Evolutionary conservation across 2,888 invertebrate genomes (phyloP).

Genomic region (Aelia acuminata): DNA sequence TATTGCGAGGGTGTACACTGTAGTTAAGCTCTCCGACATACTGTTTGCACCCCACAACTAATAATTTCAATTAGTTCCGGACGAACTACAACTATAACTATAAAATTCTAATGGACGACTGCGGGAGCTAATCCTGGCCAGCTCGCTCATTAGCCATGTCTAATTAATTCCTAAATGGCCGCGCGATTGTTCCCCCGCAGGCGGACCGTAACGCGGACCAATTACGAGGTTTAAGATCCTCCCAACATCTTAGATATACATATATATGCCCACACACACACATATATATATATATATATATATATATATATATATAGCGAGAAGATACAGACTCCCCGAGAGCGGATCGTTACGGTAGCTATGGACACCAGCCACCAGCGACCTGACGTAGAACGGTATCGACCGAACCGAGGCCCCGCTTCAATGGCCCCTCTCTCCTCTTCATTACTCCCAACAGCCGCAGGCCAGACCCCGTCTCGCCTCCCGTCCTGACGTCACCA

Average conservation of each 20-base stretch:
- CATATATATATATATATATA: conserved; percentile 24
- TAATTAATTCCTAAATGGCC: conserved; percentile 19
- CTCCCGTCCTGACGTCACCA: background rate
- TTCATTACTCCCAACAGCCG: conserved; percentile 47
- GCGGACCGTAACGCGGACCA: background rate
- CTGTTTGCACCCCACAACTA: too few relatives aligned
- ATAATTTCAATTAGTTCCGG: background rate
- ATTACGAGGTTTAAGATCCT: too few relatives aligned
- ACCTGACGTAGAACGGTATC: conserved; percentile 50
- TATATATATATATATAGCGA: too few relatives aligned
- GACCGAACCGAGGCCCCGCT: background rate
- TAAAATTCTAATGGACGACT: background rate
- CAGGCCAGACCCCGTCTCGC: conserved; percentile 6
- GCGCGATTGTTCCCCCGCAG: background rate
- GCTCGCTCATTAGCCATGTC: background rate
- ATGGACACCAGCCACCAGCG: conserved; percentile 45
- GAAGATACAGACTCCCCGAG: background rate
- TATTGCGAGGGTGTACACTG: too few relatives aligned
- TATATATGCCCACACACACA: too few relatives aligned
- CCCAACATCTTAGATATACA: too few relatives aligned
- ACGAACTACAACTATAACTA: background rate
- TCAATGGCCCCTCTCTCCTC: conserved; percentile 49
- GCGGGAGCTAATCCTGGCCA: background rate
- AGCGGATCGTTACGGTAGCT: conserved; percentile 60
- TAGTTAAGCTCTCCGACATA: too few relatives aligned